Conservation (phyloP, 2,888 invertebrate species). For the Isoperla grammatica region DNA sequence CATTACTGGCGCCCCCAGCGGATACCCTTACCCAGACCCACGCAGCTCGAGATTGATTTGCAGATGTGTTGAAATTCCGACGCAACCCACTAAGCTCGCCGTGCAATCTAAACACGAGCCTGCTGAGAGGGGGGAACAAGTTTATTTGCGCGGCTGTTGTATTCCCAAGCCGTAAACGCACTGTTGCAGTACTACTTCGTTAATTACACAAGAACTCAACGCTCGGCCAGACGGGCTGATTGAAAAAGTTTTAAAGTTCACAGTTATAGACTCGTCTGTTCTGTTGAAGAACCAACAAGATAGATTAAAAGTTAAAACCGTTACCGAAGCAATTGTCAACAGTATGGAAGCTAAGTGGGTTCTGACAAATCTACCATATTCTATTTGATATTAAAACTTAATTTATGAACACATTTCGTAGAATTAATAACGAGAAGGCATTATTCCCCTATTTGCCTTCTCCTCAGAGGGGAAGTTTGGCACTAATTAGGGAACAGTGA, state of each 20-base stretch:
- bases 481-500: too few species aligned
- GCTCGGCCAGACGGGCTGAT: conserved; percentile 1
- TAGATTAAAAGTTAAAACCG: not conserved
- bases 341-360: not conserved
- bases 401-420: not conserved
- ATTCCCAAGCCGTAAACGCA: not conserved
- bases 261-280: conserved; percentile 7
- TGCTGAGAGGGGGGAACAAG: too few species aligned
- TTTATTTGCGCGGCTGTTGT: too few species aligned
- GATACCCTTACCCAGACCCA: too few species aligned
- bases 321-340: conserved; percentile 1
- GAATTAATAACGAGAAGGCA: too few species aligned
- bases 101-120: too few species aligned
- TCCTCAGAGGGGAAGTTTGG: too few species aligned
- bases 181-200: conserved; percentile 2
- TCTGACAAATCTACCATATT: not conserved
- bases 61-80: not conserved
- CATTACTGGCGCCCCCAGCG: too few species aligned
- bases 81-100: not conserved
- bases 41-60: too few species aligned
- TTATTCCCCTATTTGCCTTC: too few species aligned
- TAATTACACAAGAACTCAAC: conserved; percentile 1
- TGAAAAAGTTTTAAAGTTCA: conserved; percentile 11
- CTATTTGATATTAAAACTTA: not conserved
- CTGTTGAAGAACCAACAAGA: conserved; percentile 2